phyloP scores from a whole-genome alignment of 2,113 vertebrate species.

The Boleophthalmus pectinirostris region DNA sequence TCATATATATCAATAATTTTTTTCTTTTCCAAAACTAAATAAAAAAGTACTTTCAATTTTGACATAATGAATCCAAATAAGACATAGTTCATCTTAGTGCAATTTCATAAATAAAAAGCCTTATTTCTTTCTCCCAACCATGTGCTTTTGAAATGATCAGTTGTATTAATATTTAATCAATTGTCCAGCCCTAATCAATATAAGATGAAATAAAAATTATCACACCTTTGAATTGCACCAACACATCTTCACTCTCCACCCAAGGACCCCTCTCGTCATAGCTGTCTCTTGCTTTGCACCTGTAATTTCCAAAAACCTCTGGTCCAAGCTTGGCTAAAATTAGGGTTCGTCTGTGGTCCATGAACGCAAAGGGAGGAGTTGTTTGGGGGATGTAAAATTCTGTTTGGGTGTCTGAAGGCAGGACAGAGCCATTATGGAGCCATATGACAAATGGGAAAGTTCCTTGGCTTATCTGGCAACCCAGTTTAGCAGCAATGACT shows the following conservation, averaged over 20 bases:
- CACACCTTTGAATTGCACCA: conserved; percentile 66
- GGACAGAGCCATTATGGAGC: conserved; percentile 58
- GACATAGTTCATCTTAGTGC: no score
- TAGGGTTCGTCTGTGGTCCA: conserved; percentile 42
- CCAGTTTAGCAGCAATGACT: conserved; percentile 49
- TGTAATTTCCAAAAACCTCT: conserved; percentile 66
- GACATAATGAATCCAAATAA: no score
- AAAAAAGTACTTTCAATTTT: no score
- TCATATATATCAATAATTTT: no score
- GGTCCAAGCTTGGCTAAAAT: conserved; percentile 48
- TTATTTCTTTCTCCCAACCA: no score
- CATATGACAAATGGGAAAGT: conserved; percentile 73
- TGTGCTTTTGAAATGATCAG: no score
- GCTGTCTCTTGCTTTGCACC: conserved; percentile 71
- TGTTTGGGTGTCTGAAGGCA: conserved; percentile 28
- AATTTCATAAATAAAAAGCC: no score
- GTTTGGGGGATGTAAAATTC: neutral
- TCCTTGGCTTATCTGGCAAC: conserved; percentile 63
- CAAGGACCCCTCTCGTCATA: conserved; percentile 67
- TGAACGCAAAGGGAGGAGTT: conserved; percentile 7
- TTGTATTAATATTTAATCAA: no score
- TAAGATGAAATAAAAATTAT: neutral
- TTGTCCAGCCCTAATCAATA: neutral
- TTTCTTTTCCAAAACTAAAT: no score
- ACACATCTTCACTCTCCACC: conserved; percentile 63